Evolutionary conservation across 35 echinoderm and acorn worm species (phyloP).

Genomic region (Diadema setosum): DNA sequence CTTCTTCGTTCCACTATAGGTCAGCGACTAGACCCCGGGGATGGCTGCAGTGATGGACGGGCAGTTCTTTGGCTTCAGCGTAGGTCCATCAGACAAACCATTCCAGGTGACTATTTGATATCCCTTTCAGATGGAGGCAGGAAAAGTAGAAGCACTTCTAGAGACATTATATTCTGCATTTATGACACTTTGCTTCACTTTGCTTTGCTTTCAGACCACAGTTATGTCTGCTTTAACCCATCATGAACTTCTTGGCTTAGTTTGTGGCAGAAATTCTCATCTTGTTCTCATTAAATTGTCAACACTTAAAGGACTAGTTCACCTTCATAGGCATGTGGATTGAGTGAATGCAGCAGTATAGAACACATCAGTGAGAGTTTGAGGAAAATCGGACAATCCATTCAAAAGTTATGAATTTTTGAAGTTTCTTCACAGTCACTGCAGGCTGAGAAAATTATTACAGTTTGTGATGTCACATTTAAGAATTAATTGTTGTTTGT

Average conservation of each 20-base stretch:
- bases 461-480: too few relatives aligned
- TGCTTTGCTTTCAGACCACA: not conserved
- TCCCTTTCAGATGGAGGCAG: not conserved
- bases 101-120: not conserved
- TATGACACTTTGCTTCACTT: not conserved
- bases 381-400: too few relatives aligned
- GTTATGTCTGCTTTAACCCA: not conserved
- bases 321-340: too few relatives aligned
- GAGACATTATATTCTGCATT: not conserved
- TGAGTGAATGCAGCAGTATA: too few relatives aligned
- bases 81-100: not conserved
- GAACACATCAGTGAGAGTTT: too few relatives aligned
- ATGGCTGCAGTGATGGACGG: not conserved
- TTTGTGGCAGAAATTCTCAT: not conserved
- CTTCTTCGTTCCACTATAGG: too few relatives aligned
- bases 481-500: too few relatives aligned
- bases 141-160: too few relatives aligned
- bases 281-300: not conserved
- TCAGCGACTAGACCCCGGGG: too few relatives aligned
- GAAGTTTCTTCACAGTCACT: too few relatives aligned
- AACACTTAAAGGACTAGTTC: not conserved
- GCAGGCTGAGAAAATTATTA: too few relatives aligned
- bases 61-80: slow-evolving; percentile 1
- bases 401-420: too few relatives aligned
- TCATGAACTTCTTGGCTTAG: not conserved